Evolutionary conservation across 2,888 invertebrate genomes (phyloP).

Genomic region (Coleophora flavipennella): DNA sequence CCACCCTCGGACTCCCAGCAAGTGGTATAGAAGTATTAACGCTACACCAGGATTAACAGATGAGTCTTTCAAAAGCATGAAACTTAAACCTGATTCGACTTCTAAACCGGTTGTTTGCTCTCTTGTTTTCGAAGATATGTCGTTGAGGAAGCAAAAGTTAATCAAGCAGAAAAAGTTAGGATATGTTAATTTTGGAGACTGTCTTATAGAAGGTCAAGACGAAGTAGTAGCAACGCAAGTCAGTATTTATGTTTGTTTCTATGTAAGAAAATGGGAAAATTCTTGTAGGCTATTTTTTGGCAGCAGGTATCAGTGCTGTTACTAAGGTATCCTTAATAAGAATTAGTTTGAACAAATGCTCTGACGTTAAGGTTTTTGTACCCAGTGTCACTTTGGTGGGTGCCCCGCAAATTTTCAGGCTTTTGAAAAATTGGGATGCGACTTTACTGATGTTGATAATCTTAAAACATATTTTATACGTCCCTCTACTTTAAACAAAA

Average conservation of each 20-base stretch:
- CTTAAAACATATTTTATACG: conserved; percentile 10
- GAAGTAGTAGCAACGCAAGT: conserved; percentile 6
- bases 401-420: conserved; percentile 11
- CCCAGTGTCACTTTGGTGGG: no score
- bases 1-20: conserved; percentile 7
- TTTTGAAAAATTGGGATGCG: conserved; percentile 15
- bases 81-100: neutral
- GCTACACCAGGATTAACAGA: conserved; percentile 4
- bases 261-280: conserved; percentile 22
- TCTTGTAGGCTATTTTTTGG: conserved; percentile 25
- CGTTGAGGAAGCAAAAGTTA: conserved; percentile 3
- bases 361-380: conserved; percentile 17
- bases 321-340: conserved; percentile 17
- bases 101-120: conserved; percentile 1
- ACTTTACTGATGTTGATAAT: neutral
- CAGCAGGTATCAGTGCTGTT: conserved; percentile 16
- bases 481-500: conserved; percentile 5
- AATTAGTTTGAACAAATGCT: conserved; percentile 9
- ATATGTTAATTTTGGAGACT: conserved; percentile 1
- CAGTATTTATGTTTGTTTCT: conserved; percentile 12
- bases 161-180: conserved; percentile 1
- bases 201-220: neutral
- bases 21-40: conserved; percentile 8
- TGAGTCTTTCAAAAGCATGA: neutral
- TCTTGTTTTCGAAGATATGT: conserved; percentile 5